phyloP scores from a whole-genome alignment of 2,113 vertebrate genomes.

The Trematomus loennbergii region DNA sequence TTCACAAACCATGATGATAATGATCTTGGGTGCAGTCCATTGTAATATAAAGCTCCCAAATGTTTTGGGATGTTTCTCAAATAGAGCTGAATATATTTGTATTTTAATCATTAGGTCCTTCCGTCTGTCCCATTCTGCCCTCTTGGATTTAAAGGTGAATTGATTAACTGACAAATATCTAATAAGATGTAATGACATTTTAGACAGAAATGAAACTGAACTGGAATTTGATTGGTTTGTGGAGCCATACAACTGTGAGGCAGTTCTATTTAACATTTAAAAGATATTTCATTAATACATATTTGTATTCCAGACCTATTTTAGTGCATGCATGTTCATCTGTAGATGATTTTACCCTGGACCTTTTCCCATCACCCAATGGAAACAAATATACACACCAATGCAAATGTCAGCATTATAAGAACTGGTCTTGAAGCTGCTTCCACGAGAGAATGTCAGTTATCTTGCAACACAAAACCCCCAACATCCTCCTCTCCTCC shows the following conservation, averaged over 20 bases:
- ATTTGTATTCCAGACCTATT: neutral
- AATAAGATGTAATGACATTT: too few relatives aligned
- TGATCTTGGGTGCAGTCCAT: neutral
- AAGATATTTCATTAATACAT: neutral
- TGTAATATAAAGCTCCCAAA: neutral
- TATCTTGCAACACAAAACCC: constrained; percentile 18
- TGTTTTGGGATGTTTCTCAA: too few relatives aligned
- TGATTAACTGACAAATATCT: too few relatives aligned
- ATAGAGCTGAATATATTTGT: neutral
- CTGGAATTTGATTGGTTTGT: too few relatives aligned
- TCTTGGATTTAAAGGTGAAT: too few relatives aligned
- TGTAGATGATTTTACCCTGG: neutral
- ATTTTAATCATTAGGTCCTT: neutral
- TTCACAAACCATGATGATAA: neutral
- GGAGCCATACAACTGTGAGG: too few relatives aligned
- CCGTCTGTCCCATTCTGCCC: too few relatives aligned
- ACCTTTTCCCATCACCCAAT: neutral
- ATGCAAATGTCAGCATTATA: neutral
- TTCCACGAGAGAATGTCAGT: neutral
- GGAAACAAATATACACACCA: constrained; percentile 10
- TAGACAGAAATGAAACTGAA: too few relatives aligned
- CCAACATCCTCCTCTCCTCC: constrained; percentile 3
- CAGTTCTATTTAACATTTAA: neutral
- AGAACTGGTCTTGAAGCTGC: neutral
- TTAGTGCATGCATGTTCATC: neutral